Base-by-base conservation (phyloP, 2,113 vertebrate genomes). In the Chionodraco myersi region DNA sequence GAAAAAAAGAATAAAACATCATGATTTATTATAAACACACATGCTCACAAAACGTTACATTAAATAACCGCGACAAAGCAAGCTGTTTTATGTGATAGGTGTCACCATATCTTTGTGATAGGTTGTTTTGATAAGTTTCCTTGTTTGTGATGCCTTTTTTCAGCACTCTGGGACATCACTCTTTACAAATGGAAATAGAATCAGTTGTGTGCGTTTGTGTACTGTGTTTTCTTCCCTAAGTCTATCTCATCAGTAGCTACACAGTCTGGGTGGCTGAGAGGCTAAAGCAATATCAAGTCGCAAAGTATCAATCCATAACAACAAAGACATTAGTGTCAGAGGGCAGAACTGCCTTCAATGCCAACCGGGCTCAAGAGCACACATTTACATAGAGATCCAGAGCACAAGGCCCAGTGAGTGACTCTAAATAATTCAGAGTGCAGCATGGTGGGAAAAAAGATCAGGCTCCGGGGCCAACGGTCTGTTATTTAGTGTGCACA, bases 381-480 rank as follows among this genome's bases (percentile, higher is more conserved):
- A 73, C 21, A 87, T 88, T 76, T 85, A 81, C 87, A 86, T 77
- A 78, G 77, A 72, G 71, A 89, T 71, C 80, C 68, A 57, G 74
- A 83, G 72, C 79, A 83, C 73, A 72, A 21, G 72, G 66, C 52
- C 57, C 61, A 52, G 66, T 89, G 83, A 91, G 87, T 90, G 83
- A 85, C 75, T 90, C 41, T 2, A 92, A 93, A 93, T 92, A 82
- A 93, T 93, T 92, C 83, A 91, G 70, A 75, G 74, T 75, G 83
- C 76, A 71, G 52, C 71, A 68, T 47, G 34, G 64, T 77, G 70
- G 52, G 53, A 44, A 70, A 81, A 83, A 75, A 78, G 74, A 77
- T 82, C 53, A 59, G 67, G 60, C 75, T 81, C 11, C 51, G 57
- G 65, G 72, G 54, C 66, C 52, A 72, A 67, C 79, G 75, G 54